Evolutionary conservation across 2,113 vertebrate genomes (phyloP).

Genomic region (Corythaixoides concolor): DNA sequence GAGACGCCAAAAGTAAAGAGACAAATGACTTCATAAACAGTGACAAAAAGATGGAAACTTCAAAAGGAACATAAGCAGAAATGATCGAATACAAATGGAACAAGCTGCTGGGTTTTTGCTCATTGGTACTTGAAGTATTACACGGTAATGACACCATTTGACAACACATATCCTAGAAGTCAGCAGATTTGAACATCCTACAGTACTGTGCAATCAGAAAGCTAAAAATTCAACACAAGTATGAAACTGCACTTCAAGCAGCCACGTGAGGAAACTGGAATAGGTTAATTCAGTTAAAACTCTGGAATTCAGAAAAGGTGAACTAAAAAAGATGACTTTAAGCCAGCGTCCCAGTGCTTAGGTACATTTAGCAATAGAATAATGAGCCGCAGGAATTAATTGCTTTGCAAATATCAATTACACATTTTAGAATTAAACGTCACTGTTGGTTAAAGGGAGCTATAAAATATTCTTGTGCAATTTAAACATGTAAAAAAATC

Average conservation of each 20-base stretch:
- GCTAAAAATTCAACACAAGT: slow-evolving; percentile 14
- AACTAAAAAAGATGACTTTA: background rate
- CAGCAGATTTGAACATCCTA: slow-evolving; percentile 26
- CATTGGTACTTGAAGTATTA: background rate
- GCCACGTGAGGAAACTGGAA: slow-evolving; percentile 13
- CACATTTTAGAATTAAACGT: slow-evolving; percentile 72
- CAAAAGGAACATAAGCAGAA: slow-evolving; percentile 73
- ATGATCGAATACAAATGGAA: slow-evolving; percentile 61
- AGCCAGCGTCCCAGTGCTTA: background rate
- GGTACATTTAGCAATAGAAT: slow-evolving; percentile 51
- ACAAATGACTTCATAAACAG: slow-evolving; percentile 77
- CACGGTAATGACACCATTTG: slow-evolving; percentile 42
- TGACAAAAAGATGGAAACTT: slow-evolving; percentile 74
- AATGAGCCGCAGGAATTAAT: slow-evolving; percentile 61
- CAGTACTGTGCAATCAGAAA: slow-evolving; percentile 46
- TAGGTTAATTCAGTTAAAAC: slow-evolving; percentile 25
- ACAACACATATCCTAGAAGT: slow-evolving; percentile 50
- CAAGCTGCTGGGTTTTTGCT: slow-evolving; percentile 56
- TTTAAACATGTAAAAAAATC: slow-evolving; percentile 86
- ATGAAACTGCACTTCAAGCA: background rate
- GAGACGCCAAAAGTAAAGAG: slow-evolving; percentile 78
- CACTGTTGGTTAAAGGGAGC: slow-evolving; percentile 76
- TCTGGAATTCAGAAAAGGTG: slow-evolving; percentile 14
- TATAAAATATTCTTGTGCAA: slow-evolving; percentile 82
- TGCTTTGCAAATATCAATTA: slow-evolving; percentile 73